These are phyloP conservation scores for Anas georgica DNA, from an alignment of 2,797 vertebrate species.

Conservation along the genomic window DNA sequence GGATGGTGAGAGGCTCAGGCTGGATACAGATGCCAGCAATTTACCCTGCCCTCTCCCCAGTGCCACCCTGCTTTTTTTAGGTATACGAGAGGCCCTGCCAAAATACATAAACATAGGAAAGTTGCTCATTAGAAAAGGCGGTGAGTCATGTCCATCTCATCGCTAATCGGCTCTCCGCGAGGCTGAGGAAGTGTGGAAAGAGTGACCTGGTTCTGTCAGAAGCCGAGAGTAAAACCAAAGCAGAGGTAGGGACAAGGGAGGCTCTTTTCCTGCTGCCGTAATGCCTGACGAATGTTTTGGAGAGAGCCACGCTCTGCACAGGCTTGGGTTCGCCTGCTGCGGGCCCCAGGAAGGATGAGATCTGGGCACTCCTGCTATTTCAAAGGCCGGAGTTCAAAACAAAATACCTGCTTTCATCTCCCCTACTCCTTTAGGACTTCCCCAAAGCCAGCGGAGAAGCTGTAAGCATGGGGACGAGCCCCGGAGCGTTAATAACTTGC, in stretches of 20 bases:
- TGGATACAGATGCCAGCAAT: neutral
- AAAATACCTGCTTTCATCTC: neutral
- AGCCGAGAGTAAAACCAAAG: neutral
- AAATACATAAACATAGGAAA: slow-evolving; percentile 3
- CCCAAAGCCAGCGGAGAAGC: neutral
- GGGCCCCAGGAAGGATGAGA: neutral
- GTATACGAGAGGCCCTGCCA: neutral
- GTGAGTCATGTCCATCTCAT: slow-evolving; percentile 49
- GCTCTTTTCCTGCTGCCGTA: slow-evolving; percentile 8
- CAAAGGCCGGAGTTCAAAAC: neutral
- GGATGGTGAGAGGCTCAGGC: neutral
- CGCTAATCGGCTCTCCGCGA: neutral
- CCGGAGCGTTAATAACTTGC: rapidly evolving
- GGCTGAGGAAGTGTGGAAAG: slow-evolving; percentile 54
- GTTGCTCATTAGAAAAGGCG: neutral
- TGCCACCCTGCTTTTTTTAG: slow-evolving; percentile 24
- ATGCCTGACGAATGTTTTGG: neutral
- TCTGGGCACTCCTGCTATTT: neutral
- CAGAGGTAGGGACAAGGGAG: slow-evolving; percentile 10
- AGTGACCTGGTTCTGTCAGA: slow-evolving; percentile 66
- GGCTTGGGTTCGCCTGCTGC: rapidly evolving
- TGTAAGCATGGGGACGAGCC: neutral
- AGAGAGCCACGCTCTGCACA: neutral
- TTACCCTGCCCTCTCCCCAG: neutral
- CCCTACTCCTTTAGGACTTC: neutral